Conservation (phyloP, 2,888 invertebrate genomes). For the Timema podura region DNA sequence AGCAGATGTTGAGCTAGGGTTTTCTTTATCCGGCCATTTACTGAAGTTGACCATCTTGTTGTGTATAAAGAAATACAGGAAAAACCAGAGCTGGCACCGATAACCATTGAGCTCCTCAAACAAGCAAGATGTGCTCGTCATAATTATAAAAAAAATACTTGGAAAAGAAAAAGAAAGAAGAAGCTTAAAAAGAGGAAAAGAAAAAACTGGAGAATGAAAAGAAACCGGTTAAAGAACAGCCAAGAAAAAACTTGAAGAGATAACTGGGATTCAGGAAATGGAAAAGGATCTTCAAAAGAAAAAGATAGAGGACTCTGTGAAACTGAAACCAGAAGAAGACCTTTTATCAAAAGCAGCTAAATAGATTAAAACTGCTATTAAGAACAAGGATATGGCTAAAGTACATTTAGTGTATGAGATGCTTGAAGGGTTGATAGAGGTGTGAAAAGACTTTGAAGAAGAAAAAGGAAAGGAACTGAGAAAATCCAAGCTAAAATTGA, state of each 20-base stretch:
- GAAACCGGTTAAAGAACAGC: background rate
- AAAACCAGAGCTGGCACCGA: background rate
- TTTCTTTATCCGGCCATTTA: background rate
- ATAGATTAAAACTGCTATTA: too few species aligned
- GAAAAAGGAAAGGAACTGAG: background rate
- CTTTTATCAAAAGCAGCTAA: too few species aligned
- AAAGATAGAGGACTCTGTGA: background rate
- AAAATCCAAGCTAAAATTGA: too few species aligned
- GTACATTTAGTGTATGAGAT: too few species aligned
- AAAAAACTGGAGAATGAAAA: background rate
- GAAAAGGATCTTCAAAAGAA: constrained; percentile 7
- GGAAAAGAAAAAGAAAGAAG: background rate
- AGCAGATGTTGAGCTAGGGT: background rate
- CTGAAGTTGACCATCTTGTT: background rate
- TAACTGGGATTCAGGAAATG: background rate
- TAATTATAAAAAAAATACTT: background rate
- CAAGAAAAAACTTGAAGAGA: constrained; percentile 1
- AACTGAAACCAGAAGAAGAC: too few species aligned
- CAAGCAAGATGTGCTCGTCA: background rate
- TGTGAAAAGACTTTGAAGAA: too few species aligned
- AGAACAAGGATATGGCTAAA: too few species aligned
- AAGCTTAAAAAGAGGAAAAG: background rate
- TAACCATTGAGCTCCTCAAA: background rate
- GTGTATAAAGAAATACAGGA: background rate
- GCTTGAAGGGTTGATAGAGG: too few species aligned